A percentile compares a stretch with the other conserved stretches of the same genome.
Conservation (phyloP, 2,797 vertebrate species). For the Syngnathus acus region DNA sequence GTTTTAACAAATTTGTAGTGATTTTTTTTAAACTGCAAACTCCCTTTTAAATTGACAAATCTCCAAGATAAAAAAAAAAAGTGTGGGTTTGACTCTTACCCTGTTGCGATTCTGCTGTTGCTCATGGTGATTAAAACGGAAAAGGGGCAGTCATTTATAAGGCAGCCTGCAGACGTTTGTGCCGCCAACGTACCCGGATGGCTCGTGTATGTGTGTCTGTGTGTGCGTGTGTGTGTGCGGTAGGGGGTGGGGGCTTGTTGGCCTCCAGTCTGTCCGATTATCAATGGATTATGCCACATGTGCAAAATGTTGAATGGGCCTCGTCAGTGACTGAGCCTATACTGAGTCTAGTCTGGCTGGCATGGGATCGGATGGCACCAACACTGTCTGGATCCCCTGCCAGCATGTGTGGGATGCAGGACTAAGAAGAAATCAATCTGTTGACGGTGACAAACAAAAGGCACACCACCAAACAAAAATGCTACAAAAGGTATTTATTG, state of each 20-base stretch:
- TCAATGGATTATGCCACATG: slow-evolving; percentile 43
- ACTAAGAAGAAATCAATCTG: neutral
- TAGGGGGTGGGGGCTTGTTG: slow-evolving; percentile 11
- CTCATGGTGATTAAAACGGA: neutral
- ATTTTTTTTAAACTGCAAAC: too few species aligned
- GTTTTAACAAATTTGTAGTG: neutral
- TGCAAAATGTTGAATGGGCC: slow-evolving; percentile 39
- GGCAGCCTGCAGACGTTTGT: neutral
- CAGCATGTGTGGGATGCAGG: neutral
- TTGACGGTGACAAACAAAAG: neutral
- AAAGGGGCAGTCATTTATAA: neutral
- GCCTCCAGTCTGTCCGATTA: slow-evolving; percentile 39
- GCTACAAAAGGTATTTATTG: neutral
- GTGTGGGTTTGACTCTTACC: neutral
- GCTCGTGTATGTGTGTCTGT: slow-evolving; percentile 11
- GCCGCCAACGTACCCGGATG: slow-evolving; percentile 10
- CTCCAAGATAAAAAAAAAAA: neutral
- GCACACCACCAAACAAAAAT: neutral
- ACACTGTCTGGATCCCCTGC: slow-evolving; percentile 7
- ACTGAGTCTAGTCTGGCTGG: slow-evolving; percentile 25
- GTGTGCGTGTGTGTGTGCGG: neutral
- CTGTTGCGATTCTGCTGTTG: neutral
- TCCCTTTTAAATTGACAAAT: neutral
- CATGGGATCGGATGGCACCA: slow-evolving; percentile 17
- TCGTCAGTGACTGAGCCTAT: slow-evolving; percentile 27